Evolutionary conservation across 2,888 invertebrate species (phyloP), one percentile per base, ranked within the genome.

Genomic region (Ptychoptera albimana): DNA sequence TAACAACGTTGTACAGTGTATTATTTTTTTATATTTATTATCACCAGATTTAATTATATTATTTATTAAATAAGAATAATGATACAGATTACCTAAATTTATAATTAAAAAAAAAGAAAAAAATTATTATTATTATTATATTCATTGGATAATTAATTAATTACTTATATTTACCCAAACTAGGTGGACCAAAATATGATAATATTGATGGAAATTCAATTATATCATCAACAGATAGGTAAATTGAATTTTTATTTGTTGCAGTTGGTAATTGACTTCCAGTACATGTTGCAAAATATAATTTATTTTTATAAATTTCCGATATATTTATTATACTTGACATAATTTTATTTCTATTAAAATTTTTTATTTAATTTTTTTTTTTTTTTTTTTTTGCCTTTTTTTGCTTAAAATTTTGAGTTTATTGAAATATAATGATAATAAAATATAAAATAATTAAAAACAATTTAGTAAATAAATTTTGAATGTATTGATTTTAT

Each of bases 111-210:
- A n/a, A n/a, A n/a, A n/a, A n/a, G n/a, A n/a, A n/a, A n/a, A n/a
- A n/a, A n/a, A n/a, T n/a, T n/a, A n/a, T n/a, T n/a, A n/a, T n/a
- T n/a, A n/a, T n/a, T n/a, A n/a, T n/a, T n/a, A n/a, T n/a, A n/a
- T n/a, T n/a, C n/a, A n/a, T n/a, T n/a, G n/a, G n/a, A n/a, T n/a
- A n/a, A n/a, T n/a, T n/a, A n/a, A n/a, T n/a, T n/a, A n/a, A n/a
- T n/a, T n/a, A n/a, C n/a, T n/a, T n/a, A n/a, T n/a, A 67, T 71
- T 84, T 82, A 2, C 84, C 83, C 52, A 92, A 69, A 67, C 89
- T 91, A 52, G 89, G 66, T 0, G 92, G 92, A 4, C 92, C 92
- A 66, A 92, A 92, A 63, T 92, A 92, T 16, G 78, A 75, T 64
- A 86, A 88, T 64, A 83, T 87, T 60, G 85, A 86, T 66, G 82